phyloP scores from a whole-genome alignment of 2,797 vertebrate species.

The Bryconaethiops microstoma region DNA sequence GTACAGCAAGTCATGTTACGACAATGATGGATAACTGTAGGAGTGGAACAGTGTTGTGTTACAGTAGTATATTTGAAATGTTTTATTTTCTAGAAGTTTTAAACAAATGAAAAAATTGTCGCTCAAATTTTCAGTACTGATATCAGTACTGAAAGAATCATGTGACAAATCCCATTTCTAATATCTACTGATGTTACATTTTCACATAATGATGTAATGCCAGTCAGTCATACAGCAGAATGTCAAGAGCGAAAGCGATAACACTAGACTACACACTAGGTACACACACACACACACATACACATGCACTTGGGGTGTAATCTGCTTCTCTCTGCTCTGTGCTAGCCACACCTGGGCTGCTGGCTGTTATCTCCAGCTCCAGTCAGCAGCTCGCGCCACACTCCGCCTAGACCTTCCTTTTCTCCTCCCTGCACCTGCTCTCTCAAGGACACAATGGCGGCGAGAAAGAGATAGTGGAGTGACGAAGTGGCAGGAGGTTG shows the following conservation, averaged over 20 bases:
- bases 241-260: neutral
- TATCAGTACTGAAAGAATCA: too few relatives aligned
- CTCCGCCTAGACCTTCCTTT: constrained; percentile 34
- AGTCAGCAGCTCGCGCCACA: neutral
- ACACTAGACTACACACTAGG: neutral
- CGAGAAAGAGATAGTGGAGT: constrained; percentile 15
- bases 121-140: too few relatives aligned
- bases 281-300: constrained; percentile 16
- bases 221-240: neutral
- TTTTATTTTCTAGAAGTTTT: too few relatives aligned
- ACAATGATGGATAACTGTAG: too few relatives aligned
- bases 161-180: too few relatives aligned
- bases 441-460: constrained; percentile 48
- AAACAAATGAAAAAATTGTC: too few relatives aligned
- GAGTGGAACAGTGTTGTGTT: too few relatives aligned
- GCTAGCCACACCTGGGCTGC: constrained; percentile 23
- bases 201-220: too few relatives aligned
- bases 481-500: constrained; percentile 24
- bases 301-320: constrained; percentile 3
- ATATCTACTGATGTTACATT: too few relatives aligned
- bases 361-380: constrained; percentile 37
- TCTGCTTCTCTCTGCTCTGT: constrained; percentile 13
- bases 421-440: constrained; percentile 32
- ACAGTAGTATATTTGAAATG: too few relatives aligned
- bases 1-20: too few relatives aligned